These are phyloP conservation scores for Uromys caudimaculatus DNA, from an alignment of 2,797 vertebrate genomes.

Conservation along the genomic window DNA sequence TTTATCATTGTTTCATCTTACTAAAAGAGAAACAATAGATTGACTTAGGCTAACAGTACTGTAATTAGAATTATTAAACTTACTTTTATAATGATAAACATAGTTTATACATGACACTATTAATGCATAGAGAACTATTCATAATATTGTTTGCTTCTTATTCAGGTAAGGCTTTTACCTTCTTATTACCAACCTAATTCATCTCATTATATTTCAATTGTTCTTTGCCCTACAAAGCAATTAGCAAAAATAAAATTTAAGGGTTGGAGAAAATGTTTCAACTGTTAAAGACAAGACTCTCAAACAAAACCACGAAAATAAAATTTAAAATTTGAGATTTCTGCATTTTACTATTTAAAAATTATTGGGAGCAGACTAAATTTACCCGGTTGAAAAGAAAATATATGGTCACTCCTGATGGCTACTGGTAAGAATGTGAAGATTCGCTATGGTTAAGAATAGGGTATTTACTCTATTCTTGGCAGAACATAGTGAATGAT, in stretches of 20 bases:
- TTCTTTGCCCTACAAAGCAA: conserved; percentile 3
- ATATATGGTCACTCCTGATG: not conserved
- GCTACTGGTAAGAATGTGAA: not conserved
- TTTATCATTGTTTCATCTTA: conserved; percentile 38
- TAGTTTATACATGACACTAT: not conserved
- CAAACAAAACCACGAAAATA: not conserved
- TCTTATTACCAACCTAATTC: not conserved
- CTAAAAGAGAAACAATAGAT: conserved; percentile 29
- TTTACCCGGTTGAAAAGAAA: not conserved
- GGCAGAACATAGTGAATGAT: not conserved
- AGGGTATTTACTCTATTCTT: not conserved
- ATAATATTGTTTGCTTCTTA: conserved; percentile 39
- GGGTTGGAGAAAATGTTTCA: not conserved
- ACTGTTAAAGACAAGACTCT: not conserved
- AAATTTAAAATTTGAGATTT: not conserved
- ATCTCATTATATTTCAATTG: not conserved
- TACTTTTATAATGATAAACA: not conserved
- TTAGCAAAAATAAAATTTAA: not conserved
- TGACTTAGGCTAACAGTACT: not conserved
- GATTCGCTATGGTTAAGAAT: not conserved
- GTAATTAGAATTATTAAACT: conserved; percentile 39
- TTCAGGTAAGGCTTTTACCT: not conserved
- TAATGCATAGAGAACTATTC: not conserved
- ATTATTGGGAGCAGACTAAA: not conserved
- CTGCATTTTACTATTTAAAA: conserved; percentile 16